phyloP scores from a whole-genome alignment of 2,797 vertebrate genomes.

The Brachymystax lenok region DNA sequence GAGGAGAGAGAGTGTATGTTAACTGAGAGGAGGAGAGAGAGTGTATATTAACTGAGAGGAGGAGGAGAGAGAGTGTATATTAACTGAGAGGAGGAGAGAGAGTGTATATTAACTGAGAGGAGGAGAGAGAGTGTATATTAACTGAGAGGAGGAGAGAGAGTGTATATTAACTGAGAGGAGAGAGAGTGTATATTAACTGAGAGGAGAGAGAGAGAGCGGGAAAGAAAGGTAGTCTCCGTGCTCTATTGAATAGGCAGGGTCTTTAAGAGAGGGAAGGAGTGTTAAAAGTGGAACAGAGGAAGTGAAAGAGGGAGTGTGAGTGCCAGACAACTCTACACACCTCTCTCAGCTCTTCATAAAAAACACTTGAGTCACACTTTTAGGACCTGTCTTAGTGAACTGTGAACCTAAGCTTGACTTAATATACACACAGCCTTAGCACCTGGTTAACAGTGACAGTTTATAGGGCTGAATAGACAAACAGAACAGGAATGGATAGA shows the following conservation, averaged over 20 bases:
- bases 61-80: no score
- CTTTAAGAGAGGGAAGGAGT: not conserved
- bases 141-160: no score
- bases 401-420: conserved; percentile 43
- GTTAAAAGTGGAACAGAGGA: not conserved
- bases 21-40: no score
- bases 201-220: conserved; percentile 2
- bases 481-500: not conserved
- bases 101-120: no score
- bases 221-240: not conserved
- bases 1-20: no score
- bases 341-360: conserved; percentile 7
- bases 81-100: no score
- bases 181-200: not conserved
- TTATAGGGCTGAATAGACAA: not conserved
- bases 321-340: not conserved
- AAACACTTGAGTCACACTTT: conserved; percentile 30
- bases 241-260: not conserved
- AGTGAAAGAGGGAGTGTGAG: not conserved
- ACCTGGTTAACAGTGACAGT: not conserved
- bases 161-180: no score
- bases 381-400: conserved; percentile 48
- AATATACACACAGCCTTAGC: not conserved
- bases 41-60: no score
- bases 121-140: no score